These are phyloP conservation scores for Hucho hucho DNA, from an alignment of 2,113 vertebrate species.

Conservation along the genomic window DNA sequence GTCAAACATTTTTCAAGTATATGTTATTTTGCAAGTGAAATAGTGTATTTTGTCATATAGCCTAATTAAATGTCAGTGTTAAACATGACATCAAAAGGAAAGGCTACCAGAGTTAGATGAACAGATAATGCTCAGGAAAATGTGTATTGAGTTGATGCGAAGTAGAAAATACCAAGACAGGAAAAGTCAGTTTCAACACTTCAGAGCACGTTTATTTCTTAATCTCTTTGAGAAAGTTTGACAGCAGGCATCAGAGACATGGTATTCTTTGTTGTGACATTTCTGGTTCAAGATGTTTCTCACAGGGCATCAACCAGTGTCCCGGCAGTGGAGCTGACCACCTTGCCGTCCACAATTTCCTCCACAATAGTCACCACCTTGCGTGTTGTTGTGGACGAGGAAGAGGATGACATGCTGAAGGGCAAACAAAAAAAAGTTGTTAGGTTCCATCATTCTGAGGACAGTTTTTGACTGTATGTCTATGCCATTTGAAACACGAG, in stretches of 20 bases:
- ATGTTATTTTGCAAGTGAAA: too few species aligned
- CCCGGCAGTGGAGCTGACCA: background rate
- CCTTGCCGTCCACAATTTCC: slow-evolving; percentile 53
- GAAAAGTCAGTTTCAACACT: too few species aligned
- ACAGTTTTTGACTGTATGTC: background rate
- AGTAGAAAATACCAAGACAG: too few species aligned
- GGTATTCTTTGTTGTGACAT: background rate
- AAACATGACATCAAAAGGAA: too few species aligned
- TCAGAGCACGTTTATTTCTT: too few species aligned
- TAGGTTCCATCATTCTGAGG: background rate
- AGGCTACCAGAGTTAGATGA: too few species aligned
- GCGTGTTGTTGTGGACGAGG: slow-evolving; percentile 1
- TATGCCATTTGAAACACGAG: background rate
- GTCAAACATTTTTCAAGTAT: too few species aligned
- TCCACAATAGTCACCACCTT: slow-evolving; percentile 55
- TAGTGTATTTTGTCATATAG: too few species aligned
- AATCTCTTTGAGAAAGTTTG: background rate
- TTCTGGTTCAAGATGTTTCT: background rate
- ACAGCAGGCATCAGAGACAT: background rate
- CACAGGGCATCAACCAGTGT: background rate
- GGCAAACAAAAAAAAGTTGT: background rate
- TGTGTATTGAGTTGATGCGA: too few species aligned
- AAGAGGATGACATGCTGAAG: background rate
- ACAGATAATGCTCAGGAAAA: too few species aligned
- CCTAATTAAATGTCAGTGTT: too few species aligned